Base-by-base conservation (phyloP, 2,888 invertebrate genomes). In the Lycaena phlaeas region DNA sequence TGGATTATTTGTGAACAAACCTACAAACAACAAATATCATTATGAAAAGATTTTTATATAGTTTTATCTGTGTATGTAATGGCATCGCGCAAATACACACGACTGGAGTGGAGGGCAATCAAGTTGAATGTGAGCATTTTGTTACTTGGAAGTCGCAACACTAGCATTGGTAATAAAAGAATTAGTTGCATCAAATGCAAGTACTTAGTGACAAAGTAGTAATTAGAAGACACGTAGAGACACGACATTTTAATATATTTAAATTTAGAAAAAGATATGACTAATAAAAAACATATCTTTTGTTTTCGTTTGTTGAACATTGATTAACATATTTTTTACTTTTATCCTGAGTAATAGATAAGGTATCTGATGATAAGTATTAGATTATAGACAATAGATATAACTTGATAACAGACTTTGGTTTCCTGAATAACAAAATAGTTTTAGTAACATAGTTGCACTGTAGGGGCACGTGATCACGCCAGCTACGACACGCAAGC, bases 31-130 rank as follows among this genome's bases (percentile, higher is more conserved):
- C n/a, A n/a, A 27, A 36, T 27, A 45, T 40, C 38, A 14, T 9
- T 29, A 30, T 30, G 14, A 15, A 30, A 31, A 10, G 31, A 10
- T 31, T 31, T 22, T 34, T 34, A 34, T 34, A 34, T 34, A 34
- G 34, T 22, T 34, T 34, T 34, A 22, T 34, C 12, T 34, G 34
- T 48, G 41, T 50, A 49, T 42, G 50, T 50, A 50, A 50, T 48
- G 50, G 50, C 48, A 42, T 44, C 50, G 39, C 48, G 39, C 46
- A 50, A 50, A 48, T 48, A 48, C 43, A 44, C 48, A 40, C 42
- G 50, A 46, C 48, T 49, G 50, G 48, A 48, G 38, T 42, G 48
- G 42, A 38, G 48, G 43, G 49, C 44, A 15, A 43, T 47, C 42
- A 46, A 46, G 27, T 39, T 46, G 30, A 50, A 48, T 27, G 50